Evolutionary conservation across 2,888 invertebrate species (phyloP), one percentile per base, ranked within the genome.

Genomic region (Apodemia zela): DNA sequence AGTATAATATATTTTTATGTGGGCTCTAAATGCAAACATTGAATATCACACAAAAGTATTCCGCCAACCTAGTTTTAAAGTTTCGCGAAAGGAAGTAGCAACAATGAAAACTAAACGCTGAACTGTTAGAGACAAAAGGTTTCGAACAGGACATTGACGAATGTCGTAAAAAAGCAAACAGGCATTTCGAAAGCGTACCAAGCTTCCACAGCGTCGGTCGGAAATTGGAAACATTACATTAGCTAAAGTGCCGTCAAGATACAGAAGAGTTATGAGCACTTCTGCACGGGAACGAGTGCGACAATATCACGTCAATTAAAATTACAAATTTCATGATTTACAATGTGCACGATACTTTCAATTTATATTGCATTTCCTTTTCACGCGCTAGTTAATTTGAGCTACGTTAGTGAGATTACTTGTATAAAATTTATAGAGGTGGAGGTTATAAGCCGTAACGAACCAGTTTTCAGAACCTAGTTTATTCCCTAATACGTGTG

Each of bases 151-250:
- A 88, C 87, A 86, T 82, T 87, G 88, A 89, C 81, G 81, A 84
- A 88, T 87, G 87, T 78, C 74, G 79, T 79, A 82, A 87, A 87
- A 85, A 87, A 85, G 78, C 77, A 80, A 78, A 77, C 75, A 75
- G 73, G 71, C 73, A 67, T 71, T 73, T 74, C 71, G 73, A 75
- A 72, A 73, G 70, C 69, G 65, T 70, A 72, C 72, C 69, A 69
- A 38, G 68, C 54, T 57, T 13, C 58, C 25, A 25, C 42, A 47
- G 72, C 72, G 70, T 73, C 76, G 77, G 73, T 80, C 83, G 88
- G 89, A 89, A 89, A 89, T 90, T 89, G 89, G 86, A 87, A 88
- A 82, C 77, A 81, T 75, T 79, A 79, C 82, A 86, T 87, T 87
- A 87, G 82, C 73, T 72, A 75, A 75, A 75, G 76, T 77, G 76